These are phyloP conservation scores for Callyntrura sp. DNA, from an alignment of 2,888 invertebrate genomes.

Conservation along the genomic window DNA sequence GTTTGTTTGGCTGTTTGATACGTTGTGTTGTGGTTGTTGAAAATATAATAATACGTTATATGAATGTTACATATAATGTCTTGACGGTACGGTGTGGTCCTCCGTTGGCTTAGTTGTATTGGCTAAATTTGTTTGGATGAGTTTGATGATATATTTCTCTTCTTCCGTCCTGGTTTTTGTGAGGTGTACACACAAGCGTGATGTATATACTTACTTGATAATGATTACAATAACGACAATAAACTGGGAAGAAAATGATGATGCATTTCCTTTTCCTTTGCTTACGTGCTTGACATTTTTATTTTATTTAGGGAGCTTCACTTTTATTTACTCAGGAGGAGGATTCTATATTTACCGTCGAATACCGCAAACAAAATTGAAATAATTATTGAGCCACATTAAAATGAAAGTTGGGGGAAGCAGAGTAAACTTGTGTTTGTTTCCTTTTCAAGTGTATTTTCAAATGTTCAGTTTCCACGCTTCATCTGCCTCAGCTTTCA, in stretches of 20 bases:
- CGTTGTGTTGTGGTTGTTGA: not conserved
- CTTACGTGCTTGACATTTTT: slow-evolving; percentile 7
- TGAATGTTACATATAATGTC: too few species aligned
- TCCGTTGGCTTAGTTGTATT: too few species aligned
- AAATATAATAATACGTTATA: too few species aligned
- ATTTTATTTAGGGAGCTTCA: slow-evolving; percentile 15
- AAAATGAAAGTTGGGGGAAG: not conserved
- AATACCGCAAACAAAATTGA: slow-evolving; percentile 20
- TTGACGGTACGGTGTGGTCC: too few species aligned
- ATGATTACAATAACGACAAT: too few species aligned
- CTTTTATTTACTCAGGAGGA: slow-evolving; percentile 38
- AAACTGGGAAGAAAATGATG: not conserved
- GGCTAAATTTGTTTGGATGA: not conserved
- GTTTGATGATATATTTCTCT: not conserved
- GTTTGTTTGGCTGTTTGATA: not conserved
- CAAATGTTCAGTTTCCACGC: not conserved
- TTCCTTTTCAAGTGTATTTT: slow-evolving; percentile 9
- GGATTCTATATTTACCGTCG: slow-evolving; percentile 11
- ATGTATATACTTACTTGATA: not conserved
- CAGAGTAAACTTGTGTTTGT: not conserved
- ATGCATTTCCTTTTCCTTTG: not conserved
- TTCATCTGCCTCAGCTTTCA: not conserved
- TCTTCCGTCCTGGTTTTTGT: too few species aligned
- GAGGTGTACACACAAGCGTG: not conserved
- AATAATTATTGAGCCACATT: not conserved